Percentiles rank a stretch among this genome's conserved stretches.
phyloP scores from a whole-genome alignment of 2,113 vertebrate genomes.

The Girardinichthys multiradiatus region DNA sequence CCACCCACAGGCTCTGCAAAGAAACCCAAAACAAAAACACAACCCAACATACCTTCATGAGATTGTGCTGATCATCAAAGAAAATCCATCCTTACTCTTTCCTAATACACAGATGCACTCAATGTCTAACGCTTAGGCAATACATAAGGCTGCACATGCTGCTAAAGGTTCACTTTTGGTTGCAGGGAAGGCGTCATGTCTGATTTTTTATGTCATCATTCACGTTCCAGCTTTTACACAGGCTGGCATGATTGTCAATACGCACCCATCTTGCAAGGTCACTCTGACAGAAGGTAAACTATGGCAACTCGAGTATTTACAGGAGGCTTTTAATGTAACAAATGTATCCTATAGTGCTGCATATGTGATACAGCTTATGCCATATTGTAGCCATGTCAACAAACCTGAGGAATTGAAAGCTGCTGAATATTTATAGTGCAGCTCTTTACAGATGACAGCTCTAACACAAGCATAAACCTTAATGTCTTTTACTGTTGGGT shows the following conservation, averaged over 20 bases:
- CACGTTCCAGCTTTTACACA: slow-evolving; percentile 44
- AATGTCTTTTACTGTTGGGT: background rate
- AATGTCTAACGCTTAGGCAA: slow-evolving; percentile 5
- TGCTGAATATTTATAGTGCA: background rate
- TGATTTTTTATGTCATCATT: slow-evolving; percentile 49
- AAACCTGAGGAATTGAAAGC: background rate
- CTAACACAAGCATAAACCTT: background rate
- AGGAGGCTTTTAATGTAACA: slow-evolving; percentile 31
- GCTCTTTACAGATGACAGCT: background rate
- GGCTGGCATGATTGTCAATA: slow-evolving; percentile 57
- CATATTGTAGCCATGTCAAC: background rate
- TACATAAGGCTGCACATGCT: slow-evolving; percentile 20
- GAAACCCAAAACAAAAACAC: background rate
- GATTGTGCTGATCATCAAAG: background rate
- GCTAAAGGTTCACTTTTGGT: slow-evolving; percentile 41
- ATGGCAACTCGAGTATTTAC: slow-evolving; percentile 25
- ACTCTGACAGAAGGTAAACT: slow-evolving; percentile 40
- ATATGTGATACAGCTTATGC: background rate
- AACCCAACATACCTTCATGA: slow-evolving; percentile 30
- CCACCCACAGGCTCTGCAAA: slow-evolving; percentile 95
- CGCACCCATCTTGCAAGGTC: slow-evolving; percentile 67
- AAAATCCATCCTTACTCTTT: slow-evolving; percentile 4
- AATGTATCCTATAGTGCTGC: background rate
- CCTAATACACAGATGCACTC: background rate
- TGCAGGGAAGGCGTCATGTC: slow-evolving; percentile 42